Base-by-base conservation (phyloP, 2,797 vertebrate genomes). In the Phaenicophaeus curvirostris region DNA sequence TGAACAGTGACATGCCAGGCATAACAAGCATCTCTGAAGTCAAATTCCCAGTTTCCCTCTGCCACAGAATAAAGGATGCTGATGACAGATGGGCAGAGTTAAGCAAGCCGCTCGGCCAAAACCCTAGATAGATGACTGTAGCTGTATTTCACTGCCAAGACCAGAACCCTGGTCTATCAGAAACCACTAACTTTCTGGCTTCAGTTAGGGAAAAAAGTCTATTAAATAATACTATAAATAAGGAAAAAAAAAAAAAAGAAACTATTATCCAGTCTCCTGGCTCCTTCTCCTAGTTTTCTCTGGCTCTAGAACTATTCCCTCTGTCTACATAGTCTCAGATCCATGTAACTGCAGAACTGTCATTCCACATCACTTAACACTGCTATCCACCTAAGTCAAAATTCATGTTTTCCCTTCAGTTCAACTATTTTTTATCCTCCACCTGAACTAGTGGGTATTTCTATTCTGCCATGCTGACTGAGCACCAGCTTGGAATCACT, bases 11-110 rank as follows among this genome's bases (percentile, higher is more conserved):
- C 97, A 95, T 72, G 81, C 94, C 93, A 97, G 93, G 95, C 95
- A 95, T 96, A 96, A 96, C 96, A 97, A 97, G 93, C 93, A 94
- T 76, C 92, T 97, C 90, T 91, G 95, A 89, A 95, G 94, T 97
- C 91, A 95, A 76, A 91, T 95, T 97, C 96, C 93, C 96, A 37
- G 54, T 86, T 95, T 90, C 69, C 88, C 84, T 94, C 87, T 94
- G 91, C 96, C 96, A 95, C 84, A 71, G 93, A 95, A 51, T 71
- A 96, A 89, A 95, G 91, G 96, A 97, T 96, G 94, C 82, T 94
- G 86, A 88, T 97, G 97, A 98, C 97, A 98, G 97, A 98, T 96
- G 96, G 97, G 92, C 83, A 96, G 93, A 96, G 95, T 84, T 95
- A 92, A 97, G 91, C 96, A 96, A 97, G 87, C 58, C 15, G 1